These are phyloP conservation scores for Melipona bicolor DNA, from an alignment of 2,888 invertebrate genomes.

Conservation along the genomic window DNA sequence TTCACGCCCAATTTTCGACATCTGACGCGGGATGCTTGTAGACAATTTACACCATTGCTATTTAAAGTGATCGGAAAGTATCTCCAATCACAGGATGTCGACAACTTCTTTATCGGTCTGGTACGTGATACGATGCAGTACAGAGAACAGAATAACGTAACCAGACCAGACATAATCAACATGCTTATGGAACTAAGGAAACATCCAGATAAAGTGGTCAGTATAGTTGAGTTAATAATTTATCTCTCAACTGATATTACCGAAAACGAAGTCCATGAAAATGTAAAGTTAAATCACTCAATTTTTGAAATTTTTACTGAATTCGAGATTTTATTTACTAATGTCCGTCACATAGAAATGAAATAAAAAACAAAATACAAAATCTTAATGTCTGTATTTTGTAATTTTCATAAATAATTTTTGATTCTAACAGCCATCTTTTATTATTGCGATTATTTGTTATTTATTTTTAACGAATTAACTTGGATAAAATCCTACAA, in stretches of 20 bases:
- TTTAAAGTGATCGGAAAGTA: background rate
- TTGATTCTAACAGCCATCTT: too few relatives aligned
- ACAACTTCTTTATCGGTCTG: conserved; percentile 81
- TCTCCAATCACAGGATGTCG: rapidly evolving
- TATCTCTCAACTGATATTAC: conserved; percentile 7
- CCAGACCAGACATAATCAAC: background rate
- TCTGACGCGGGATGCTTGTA: background rate
- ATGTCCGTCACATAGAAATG: too few relatives aligned
- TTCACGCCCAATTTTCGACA: background rate
- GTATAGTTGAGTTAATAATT: background rate
- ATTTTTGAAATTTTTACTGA: too few relatives aligned
- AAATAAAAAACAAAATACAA: too few relatives aligned
- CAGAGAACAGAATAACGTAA: background rate
- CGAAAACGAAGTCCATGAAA: too few relatives aligned
- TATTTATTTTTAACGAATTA: too few relatives aligned
- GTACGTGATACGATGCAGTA: conserved; percentile 76
- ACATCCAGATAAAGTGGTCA: background rate
- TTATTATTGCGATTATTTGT: too few relatives aligned
- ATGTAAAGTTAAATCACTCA: too few relatives aligned
- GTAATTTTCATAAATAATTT: too few relatives aligned
- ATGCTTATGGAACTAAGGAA: background rate
- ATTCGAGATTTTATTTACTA: too few relatives aligned
- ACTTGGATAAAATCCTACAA: too few relatives aligned
- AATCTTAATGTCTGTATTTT: too few relatives aligned
- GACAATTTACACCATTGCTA: background rate